Percentiles rank a stretch among this genome's conserved stretches.
Conservation (phyloP, 2,113 vertebrate genomes). For the Osmerus eperlanus region DNA sequence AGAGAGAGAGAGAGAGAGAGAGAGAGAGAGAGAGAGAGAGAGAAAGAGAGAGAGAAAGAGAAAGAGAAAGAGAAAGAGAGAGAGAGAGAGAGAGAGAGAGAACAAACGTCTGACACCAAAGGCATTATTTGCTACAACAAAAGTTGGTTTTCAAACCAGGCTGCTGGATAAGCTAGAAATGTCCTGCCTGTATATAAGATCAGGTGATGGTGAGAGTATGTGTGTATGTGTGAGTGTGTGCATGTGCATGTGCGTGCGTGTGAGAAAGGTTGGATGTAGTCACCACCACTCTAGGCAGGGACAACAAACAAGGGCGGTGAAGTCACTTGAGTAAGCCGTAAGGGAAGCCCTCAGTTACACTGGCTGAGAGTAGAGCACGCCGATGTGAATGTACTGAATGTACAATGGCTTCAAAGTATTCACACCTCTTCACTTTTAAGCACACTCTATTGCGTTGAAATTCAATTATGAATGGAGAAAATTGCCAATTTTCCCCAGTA, state of each 20-base stretch:
- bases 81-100: background rate
- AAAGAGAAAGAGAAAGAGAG: background rate
- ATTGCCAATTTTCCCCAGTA: too few species aligned
- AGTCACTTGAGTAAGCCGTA: constrained; percentile 21
- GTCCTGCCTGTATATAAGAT: background rate
- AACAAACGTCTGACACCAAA: background rate
- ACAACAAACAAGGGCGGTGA: constrained; percentile 30
- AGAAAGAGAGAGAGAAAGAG: background rate
- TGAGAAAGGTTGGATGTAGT: background rate
- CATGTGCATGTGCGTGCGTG: background rate
- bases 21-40: background rate
- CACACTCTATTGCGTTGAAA: too few species aligned
- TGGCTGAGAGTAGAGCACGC: background rate
- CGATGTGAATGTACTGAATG: too few species aligned
- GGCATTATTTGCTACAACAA: too few species aligned
- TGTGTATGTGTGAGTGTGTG: background rate
- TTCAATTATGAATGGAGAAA: too few species aligned
- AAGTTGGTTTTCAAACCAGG: background rate
- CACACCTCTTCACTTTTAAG: too few species aligned
- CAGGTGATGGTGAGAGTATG: background rate
- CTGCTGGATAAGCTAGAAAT: constrained; percentile 1
- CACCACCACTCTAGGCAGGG: constrained; percentile 14
- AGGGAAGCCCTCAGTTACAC: constrained; percentile 27
- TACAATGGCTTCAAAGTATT: too few species aligned
- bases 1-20: background rate